phyloP scores from a whole-genome alignment of 2,113 vertebrate genomes.

The Gadus chalcogrammus region DNA sequence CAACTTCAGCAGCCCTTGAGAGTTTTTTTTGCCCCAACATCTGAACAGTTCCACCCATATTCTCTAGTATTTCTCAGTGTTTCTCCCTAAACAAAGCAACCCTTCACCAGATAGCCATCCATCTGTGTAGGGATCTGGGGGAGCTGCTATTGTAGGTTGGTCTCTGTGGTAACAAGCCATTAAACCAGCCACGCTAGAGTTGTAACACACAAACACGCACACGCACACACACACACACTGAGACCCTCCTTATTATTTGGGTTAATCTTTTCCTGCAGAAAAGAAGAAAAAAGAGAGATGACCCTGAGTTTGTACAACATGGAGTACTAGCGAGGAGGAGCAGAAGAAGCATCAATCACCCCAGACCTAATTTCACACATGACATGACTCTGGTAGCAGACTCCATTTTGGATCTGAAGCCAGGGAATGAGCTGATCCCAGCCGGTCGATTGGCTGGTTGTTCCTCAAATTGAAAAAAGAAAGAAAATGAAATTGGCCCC shows the following conservation, averaged over 20 bases:
- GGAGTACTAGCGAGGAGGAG: slow-evolving; percentile 4
- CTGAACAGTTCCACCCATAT: slow-evolving; percentile 10
- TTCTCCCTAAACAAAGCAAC: neutral
- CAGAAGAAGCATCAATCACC: slow-evolving; percentile 32
- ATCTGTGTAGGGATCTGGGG: slow-evolving; percentile 29
- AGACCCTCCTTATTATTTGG: slow-evolving; percentile 13
- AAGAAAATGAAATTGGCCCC: neutral
- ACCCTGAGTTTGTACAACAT: neutral
- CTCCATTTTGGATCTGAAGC: slow-evolving; percentile 15
- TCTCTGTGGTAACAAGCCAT: slow-evolving; percentile 13
- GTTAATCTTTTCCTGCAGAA: slow-evolving; percentile 10
- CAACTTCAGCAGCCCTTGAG: neutral
- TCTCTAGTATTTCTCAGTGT: neutral
- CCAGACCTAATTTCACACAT: slow-evolving; percentile 47
- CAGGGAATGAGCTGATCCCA: accelerated
- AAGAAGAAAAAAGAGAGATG: slow-evolving; percentile 19
- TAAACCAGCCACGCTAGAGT: neutral
- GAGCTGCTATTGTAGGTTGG: slow-evolving; percentile 35
- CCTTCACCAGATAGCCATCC: slow-evolving; percentile 32
- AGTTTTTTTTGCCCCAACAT: neutral
- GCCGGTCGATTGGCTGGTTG: neutral
- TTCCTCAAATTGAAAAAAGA: neutral
- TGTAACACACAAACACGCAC: neutral
- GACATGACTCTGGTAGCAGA: neutral
- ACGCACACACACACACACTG: neutral